phyloP scores from a whole-genome alignment of 2,888 invertebrate genomes.

The Drosophila flavopinicola region DNA sequence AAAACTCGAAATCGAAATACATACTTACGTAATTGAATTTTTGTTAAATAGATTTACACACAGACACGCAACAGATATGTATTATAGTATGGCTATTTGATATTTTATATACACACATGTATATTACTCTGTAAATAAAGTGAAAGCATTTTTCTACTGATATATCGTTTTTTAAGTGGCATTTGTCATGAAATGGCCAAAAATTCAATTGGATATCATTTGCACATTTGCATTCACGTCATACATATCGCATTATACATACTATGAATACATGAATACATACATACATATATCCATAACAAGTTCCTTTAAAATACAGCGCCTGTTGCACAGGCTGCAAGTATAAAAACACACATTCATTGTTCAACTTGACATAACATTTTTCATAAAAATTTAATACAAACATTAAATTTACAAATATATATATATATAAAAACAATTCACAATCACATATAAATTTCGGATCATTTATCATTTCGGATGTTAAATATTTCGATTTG shows the following conservation, averaged over 20 bases:
- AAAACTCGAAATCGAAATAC: constrained; percentile 4
- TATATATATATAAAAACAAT: constrained; percentile 74
- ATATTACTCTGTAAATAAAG: constrained; percentile 49
- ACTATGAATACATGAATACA: constrained; percentile 1
- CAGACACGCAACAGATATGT: constrained; percentile 13
- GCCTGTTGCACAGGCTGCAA: constrained; percentile 31
- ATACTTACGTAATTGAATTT: background rate
- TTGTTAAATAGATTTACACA: constrained; percentile 6
- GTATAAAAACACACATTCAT: constrained; percentile 21
- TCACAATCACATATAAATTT: constrained; percentile 78
- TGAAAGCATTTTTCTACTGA: constrained; percentile 39
- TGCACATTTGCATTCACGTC: constrained; percentile 2
- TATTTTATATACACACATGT: constrained; percentile 22
- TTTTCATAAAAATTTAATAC: constrained; percentile 78
- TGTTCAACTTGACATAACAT: constrained; percentile 76
- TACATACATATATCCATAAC: constrained; percentile 7
- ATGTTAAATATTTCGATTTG: constrained; percentile 76
- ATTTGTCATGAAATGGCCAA: constrained; percentile 14
- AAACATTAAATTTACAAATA: constrained; percentile 78
- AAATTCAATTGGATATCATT: background rate
- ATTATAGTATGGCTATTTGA: constrained; percentile 28
- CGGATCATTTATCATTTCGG: constrained; percentile 63
- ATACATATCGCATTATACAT: background rate
- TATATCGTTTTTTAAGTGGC: constrained; percentile 19
- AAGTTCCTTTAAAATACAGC: constrained; percentile 40